Conservation (phyloP, 1,140 invertebrate genomes). For the Orussus abietinus region DNA sequence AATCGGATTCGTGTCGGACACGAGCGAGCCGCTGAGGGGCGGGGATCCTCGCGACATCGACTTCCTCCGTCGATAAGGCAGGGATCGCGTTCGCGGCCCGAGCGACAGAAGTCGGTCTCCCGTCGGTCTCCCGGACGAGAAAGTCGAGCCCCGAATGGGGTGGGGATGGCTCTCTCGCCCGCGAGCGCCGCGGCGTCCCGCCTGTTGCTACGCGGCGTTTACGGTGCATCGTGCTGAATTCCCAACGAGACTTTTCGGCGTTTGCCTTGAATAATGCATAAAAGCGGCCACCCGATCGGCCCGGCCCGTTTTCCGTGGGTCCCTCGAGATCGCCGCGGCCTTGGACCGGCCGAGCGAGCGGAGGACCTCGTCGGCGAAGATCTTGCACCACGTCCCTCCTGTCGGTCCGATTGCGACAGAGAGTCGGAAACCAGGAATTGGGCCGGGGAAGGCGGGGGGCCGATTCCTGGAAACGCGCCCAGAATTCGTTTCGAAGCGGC, state of each 20-base stretch:
- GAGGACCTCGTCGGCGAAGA: conserved; percentile 19
- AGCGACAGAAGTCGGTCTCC: too few relatives aligned
- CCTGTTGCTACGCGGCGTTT: conserved; percentile 40
- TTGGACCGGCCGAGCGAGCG: conserved; percentile 1
- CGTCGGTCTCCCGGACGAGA: conserved; percentile 9
- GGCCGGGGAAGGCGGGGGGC: too few relatives aligned
- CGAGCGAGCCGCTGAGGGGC: too few relatives aligned
- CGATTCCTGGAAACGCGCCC: too few relatives aligned
- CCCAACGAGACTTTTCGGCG: conserved; percentile 32
- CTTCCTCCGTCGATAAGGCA: too few relatives aligned
- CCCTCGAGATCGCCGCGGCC: conserved; percentile 15
- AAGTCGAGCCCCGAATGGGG: conserved; percentile 17
- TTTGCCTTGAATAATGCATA: conserved; percentile 42
- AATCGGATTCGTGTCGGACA: too few relatives aligned
- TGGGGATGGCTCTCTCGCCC: conserved; percentile 23
- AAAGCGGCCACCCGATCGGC: conserved; percentile 26
- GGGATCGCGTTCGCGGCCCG: too few relatives aligned
- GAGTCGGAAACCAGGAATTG: too few relatives aligned
- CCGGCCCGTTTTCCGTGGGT: too few relatives aligned
- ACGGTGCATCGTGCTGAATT: conserved; percentile 41
- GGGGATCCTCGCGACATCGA: too few relatives aligned
- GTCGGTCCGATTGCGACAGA: background rate
- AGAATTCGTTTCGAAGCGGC: too few relatives aligned
- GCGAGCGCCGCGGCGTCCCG: conserved; percentile 14
- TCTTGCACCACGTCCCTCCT: conserved; percentile 18